Conservation (phyloP, 2,113 vertebrate species). For the Psilopogon haemacephalus region DNA sequence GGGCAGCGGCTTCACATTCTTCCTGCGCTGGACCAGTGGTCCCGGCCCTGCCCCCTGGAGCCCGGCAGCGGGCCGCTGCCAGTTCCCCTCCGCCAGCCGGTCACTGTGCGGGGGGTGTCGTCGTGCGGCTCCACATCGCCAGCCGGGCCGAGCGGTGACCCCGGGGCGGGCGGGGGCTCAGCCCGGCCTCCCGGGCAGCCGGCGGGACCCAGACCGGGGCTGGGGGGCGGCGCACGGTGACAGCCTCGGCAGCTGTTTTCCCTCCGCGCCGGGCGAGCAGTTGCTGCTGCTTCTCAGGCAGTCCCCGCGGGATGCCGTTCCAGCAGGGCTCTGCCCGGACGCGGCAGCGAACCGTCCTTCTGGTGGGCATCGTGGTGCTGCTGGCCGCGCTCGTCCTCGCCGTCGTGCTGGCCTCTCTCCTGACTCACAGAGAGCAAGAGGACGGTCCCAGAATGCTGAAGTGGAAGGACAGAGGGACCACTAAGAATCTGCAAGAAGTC, state of each 20-base stretch:
- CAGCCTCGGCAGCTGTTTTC: neutral
- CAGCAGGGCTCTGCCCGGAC: neutral
- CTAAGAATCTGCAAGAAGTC: constrained; percentile 63
- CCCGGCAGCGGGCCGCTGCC: neutral
- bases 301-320: constrained; percentile 28
- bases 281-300: neutral
- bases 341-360: neutral
- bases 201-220: neutral
- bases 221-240: neutral
- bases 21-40: rapidly evolving
- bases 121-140: neutral
- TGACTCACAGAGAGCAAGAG: neutral
- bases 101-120: no score
- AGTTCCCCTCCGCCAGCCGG: neutral
- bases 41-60: neutral
- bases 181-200: neutral
- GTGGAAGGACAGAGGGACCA: constrained; percentile 72
- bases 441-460: neutral
- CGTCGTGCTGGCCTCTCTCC: neutral
- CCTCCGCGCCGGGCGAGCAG: neutral
- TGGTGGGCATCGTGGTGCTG: neutral
- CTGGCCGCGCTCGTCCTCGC: neutral
- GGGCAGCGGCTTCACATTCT: neutral
- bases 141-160: neutral
- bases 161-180: neutral